Base-by-base conservation (phyloP, 2,888 invertebrate species). In the Caenorhabditis parvicauda region DNA sequence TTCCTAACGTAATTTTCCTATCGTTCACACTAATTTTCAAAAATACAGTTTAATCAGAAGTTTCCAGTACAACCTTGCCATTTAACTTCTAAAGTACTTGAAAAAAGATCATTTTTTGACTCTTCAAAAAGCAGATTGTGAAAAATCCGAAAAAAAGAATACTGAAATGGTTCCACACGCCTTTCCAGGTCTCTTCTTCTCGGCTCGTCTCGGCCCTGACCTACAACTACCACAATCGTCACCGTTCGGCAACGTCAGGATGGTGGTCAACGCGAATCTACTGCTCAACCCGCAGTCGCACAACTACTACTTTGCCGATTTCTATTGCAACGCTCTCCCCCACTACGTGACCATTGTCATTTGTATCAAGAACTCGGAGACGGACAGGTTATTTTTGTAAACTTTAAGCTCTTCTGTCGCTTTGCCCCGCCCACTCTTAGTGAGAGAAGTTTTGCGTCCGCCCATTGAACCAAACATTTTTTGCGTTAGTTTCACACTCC, bases 311-410 rank as follows among this genome's bases (percentile, higher is more conserved):
- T 82, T 82, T 54, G 71, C 78, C n/a, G 82, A 82, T 57, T 82
- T 81, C 67, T 82, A 82, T 67, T 82, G 82, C 64, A 80, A 79
- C 64, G 65, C 70, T 42, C 47, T 53, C 14, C 62, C 64, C 6
- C 82, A 82, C 64, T 81, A 82, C 53, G 74, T 81, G 12, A 81
- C 81, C 0, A 53, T 82, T 5, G 79, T 82, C 6, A 51, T 81
- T 5, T 70, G 70, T 41, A n/a, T 54, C 1, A 57, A 54, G 27
- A 65, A 59, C 19, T 70, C 75, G n/a, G 64, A 60, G 7, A 65
- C 70, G 2, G 80, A 80, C 54, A 35, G 19, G 63, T 69, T 21
- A 9, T 39, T 6, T 7, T 12, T 39, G 19, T 9, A 39, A 12
- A 39, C 39, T 12, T 14, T 32, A 32, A 32, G 12, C n/a, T n/a